These are phyloP conservation scores for Apotomis capreana DNA, from an alignment of 2,888 invertebrate genomes.

Conservation along the genomic window DNA sequence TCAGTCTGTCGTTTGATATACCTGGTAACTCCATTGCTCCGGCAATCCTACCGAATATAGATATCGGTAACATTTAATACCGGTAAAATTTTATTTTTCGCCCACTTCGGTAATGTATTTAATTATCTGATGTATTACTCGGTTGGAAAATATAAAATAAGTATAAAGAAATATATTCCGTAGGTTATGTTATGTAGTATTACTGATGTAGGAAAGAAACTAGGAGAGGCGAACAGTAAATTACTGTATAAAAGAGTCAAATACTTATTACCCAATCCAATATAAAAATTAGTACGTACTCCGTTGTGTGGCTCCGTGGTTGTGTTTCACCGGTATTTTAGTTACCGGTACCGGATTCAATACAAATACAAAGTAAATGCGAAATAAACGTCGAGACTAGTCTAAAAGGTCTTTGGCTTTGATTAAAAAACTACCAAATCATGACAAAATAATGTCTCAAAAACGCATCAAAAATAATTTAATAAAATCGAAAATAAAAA, in stretches of 20 bases:
- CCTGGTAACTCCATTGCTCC: constrained; percentile 68
- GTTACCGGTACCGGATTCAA: constrained; percentile 15
- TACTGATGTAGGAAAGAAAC: too few species aligned
- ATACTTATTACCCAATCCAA: background rate
- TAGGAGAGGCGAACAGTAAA: too few species aligned
- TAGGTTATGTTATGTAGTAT: too few species aligned
- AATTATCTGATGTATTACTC: too few species aligned
- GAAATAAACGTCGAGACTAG: constrained; percentile 73
- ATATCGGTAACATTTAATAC: constrained; percentile 14
- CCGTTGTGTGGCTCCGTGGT: too few species aligned
- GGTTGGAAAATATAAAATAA: too few species aligned
- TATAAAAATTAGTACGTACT: too few species aligned
- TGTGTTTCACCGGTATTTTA: background rate
- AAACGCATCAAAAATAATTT: constrained; percentile 42
- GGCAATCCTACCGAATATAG: constrained; percentile 44
- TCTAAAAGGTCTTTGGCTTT: constrained; percentile 76
- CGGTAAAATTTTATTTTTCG: background rate
- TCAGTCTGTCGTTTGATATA: constrained; percentile 67
- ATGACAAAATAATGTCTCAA: constrained; percentile 21
- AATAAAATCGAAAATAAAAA: constrained; percentile 44
- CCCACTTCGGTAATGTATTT: background rate
- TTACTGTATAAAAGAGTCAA: too few species aligned
- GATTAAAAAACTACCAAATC: constrained; percentile 50
- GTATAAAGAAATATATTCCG: too few species aligned
- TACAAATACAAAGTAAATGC: constrained; percentile 58